Base-by-base conservation (phyloP, 2,797 vertebrate genomes). In the Dryobates pubescens region DNA sequence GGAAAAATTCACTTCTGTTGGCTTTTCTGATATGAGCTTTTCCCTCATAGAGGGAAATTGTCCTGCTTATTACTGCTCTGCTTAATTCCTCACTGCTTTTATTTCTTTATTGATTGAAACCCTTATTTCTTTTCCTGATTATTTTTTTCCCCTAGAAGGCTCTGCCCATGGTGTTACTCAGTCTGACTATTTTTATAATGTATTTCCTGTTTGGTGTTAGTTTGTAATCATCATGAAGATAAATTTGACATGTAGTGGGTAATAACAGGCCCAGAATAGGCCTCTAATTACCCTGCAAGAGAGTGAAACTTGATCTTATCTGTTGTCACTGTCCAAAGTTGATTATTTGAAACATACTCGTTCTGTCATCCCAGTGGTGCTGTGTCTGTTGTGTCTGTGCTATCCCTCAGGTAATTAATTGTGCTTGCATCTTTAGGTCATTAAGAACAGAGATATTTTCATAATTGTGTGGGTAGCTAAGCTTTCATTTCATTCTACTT, bases 1-100 rank as follows among this genome's bases (percentile, higher is more conserved):
- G 36, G 84, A 90, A 45, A 88, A 56, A 47, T 67, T 82, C 32
- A 56, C 49, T 86, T 82, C 59, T 82, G 64, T 77, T 73, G 80
- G 68, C 74, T 89, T 54, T 82, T 71, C 72, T 54, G 23, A n/a
- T n/a, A n/a, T n/a, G n/a, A n/a, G n/a, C n/a, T n/a, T n/a, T n/a
- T n/a, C n/a, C 5, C 76, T 86, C 51, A 18, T 59, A 45, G 81
- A 34, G 41, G 65, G 69, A 82, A 70, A 38, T 23, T 27, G 24
- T 71, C 18, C 4, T 63, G 27, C 30, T 86, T 80, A 14, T 78
- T 62, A 27, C 71, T 32, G 10, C 45, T 10, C 9, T 6, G 4
- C 51, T 69, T 76, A 73, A 62, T 76, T 89, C 49, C 71, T 54
- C 13, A 51, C 16, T 17, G 14, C 36, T 85, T 71, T 56, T 43